Conservation (phyloP, 1,140 invertebrate genomes). For the Platyura marginata region DNA sequence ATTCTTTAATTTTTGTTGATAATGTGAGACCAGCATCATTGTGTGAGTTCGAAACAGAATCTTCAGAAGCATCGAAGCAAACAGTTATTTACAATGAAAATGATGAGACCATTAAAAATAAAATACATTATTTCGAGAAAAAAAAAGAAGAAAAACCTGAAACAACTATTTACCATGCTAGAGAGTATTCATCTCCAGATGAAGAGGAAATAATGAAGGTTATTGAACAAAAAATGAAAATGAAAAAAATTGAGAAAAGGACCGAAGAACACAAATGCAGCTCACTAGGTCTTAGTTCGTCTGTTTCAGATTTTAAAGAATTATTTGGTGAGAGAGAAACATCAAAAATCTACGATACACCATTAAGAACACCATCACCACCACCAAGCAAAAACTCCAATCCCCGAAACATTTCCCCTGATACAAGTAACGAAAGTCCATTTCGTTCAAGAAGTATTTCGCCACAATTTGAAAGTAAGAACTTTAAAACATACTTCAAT, state of each 20-base stretch:
- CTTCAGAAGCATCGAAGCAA: constrained; percentile 45
- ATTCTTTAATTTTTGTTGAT: no score
- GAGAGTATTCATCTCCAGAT: constrained; percentile 30
- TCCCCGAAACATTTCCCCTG: constrained; percentile 11
- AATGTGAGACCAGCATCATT: no score
- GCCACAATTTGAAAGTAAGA: constrained; percentile 22
- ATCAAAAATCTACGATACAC: constrained; percentile 16
- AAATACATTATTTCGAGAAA: constrained; percentile 64
- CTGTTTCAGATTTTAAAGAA: constrained; percentile 58
- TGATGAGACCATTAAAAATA: constrained; percentile 42
- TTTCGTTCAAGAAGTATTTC: constrained; percentile 44
- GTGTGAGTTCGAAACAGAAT: no score
- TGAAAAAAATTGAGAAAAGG: constrained; percentile 9
- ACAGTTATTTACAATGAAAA: constrained; percentile 36
- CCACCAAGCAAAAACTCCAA: constrained; percentile 8
- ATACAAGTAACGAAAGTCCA: constrained; percentile 40
- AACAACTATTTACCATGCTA: constrained; percentile 32
- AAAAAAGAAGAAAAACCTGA: constrained; percentile 27
- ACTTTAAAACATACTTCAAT: constrained; percentile 41
- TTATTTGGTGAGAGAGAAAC: constrained; percentile 48
- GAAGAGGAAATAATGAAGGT: constrained; percentile 17
- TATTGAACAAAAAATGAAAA: constrained; percentile 20
- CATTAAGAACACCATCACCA: constrained; percentile 2
- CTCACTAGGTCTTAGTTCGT: constrained; percentile 26
- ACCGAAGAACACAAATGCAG: constrained; percentile 3